Evolutionary conservation across 2,113 vertebrate species (phyloP), one percentile per base, ranked within the genome.

Genomic region (Crotalus tigris): DNA sequence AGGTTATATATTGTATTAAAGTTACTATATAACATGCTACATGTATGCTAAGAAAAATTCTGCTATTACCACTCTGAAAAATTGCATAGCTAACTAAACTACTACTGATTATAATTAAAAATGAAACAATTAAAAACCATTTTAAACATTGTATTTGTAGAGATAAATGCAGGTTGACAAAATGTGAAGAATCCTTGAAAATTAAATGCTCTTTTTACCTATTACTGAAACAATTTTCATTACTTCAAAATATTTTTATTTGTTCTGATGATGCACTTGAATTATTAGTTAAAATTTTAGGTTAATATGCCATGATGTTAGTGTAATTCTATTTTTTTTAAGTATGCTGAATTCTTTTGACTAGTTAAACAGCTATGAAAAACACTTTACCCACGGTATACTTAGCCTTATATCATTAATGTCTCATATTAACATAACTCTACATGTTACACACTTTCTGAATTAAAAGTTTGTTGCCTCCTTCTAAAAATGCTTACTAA

Each of bases 261-360:
- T 93, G n/a, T 90, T 89, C 44, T 39, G 53, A 4, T 5, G 91
- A 29, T 93, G 94, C 92, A 94, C 89, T 86, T 92, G 64, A 90
- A 39, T 75, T 81, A 69, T 92, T 94, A 87, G 92, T 91, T 95
- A 58, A 95, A 93, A 59, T 96, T 97, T 93, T 91, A 96, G 95
- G 94, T 94, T 93, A 93, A 95, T 4, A 81, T 44, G 81, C 90
- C 89, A 88, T 94, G 92, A 93, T 39, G 89, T 87, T 89, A 33
- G 59, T 0, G 89, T 75, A 93, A 51, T 64, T 85, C 33, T 2
- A 53, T n/a, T 81, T 81, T 33, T 69, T n/a, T 5, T 2, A 49
- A 46, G 55, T 3, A 85, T 96, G 91, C 92, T 96, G 94, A 95
- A 97, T 93, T 81, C 88, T 64, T 93, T 59, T 94, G 88, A 93